phyloP scores from a whole-genome alignment of 2,113 vertebrate species.

The Lynx canadensis region DNA sequence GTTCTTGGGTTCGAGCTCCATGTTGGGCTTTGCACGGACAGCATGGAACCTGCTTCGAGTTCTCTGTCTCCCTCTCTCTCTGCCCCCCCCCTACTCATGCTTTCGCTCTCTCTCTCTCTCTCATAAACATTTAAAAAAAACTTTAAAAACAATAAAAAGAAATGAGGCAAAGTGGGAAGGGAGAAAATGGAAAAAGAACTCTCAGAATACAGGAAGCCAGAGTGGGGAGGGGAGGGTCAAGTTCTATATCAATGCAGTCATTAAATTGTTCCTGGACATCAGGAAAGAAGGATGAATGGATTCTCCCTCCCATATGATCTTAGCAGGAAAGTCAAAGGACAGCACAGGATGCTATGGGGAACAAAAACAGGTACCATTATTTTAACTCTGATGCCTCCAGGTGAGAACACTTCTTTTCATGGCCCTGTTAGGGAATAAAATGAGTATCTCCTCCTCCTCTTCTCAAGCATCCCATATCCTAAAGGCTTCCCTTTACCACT shows the following conservation, averaged over 20 bases:
- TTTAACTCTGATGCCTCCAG: neutral
- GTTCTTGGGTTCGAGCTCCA: too few relatives aligned
- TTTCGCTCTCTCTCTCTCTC: rapidly evolving
- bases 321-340: neutral
- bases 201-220: neutral
- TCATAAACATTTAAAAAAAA: too few relatives aligned
- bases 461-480: neutral
- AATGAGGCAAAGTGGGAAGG: neutral
- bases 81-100: too few relatives aligned
- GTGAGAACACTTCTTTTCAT: neutral
- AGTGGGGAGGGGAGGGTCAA: neutral
- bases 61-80: too few relatives aligned
- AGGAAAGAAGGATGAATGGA: neutral
- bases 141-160: neutral
- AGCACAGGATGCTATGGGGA: neutral
- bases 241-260: neutral
- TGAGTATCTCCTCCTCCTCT: neutral
- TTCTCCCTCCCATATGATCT: neutral
- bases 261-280: neutral
- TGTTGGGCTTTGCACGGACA: too few relatives aligned
- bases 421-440: neutral
- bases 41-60: too few relatives aligned
- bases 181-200: neutral
- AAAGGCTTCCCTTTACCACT: neutral
- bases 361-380: neutral